These are phyloP conservation scores for Epinephelus malabaricus DNA, from an alignment of 2,797 vertebrate species.

Conservation along the genomic window DNA sequence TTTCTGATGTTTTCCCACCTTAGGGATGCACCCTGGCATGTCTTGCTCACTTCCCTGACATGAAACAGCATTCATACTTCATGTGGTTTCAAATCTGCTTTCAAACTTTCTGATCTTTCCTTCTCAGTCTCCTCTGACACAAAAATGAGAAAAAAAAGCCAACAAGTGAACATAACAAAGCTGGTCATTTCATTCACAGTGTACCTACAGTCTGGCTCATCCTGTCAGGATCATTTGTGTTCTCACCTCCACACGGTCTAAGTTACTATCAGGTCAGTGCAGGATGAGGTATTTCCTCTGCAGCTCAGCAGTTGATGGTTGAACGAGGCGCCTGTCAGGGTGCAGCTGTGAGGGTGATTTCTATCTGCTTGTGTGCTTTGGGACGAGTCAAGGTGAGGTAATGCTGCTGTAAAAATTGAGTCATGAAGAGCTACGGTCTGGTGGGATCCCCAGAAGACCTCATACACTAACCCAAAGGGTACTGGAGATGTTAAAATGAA, in stretches of 20 bases:
- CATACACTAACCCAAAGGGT: constrained; percentile 42
- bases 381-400: constrained; percentile 71
- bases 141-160: neutral
- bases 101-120: neutral
- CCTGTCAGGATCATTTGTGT: constrained; percentile 31
- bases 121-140: neutral
- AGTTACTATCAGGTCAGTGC: constrained; percentile 42
- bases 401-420: constrained; percentile 61
- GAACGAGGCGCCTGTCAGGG: constrained; percentile 31
- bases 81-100: neutral
- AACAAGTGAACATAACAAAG: constrained; percentile 9
- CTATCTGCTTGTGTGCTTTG: constrained; percentile 56
- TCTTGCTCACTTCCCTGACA: neutral
- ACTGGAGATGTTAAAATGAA: constrained; percentile 42
- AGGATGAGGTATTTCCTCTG: constrained; percentile 46
- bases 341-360: constrained; percentile 54
- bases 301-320: constrained; percentile 17
- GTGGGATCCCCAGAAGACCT: constrained; percentile 39
- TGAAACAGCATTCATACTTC: neutral
- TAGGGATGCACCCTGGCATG: neutral
- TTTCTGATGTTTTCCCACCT: neutral
- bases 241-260: constrained; percentile 34
- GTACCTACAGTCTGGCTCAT: constrained; percentile 2
- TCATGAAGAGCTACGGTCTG: constrained; percentile 51
- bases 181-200: neutral